Conservation (phyloP, 2,888 invertebrate genomes). For the Toxonevra muliebris region DNA sequence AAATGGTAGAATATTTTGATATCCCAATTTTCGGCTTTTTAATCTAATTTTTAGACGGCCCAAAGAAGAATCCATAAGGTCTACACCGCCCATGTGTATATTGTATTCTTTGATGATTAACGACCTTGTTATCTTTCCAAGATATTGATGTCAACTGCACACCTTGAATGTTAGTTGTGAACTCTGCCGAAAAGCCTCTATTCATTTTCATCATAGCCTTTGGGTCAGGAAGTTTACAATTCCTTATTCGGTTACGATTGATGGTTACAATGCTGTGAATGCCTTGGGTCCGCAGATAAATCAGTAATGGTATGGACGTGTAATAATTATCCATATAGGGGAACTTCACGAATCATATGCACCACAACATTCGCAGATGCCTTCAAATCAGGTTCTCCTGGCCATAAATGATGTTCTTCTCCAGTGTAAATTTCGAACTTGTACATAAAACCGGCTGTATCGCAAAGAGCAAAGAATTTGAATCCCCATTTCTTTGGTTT, state of each 20-base stretch:
- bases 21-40: no score
- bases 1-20: no score
- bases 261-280: slow-evolving; percentile 28
- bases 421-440: no score
- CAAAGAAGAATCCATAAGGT: no score
- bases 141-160: slow-evolving; percentile 29
- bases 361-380: slow-evolving; percentile 31
- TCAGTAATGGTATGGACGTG: slow-evolving; percentile 29
- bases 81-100: no score
- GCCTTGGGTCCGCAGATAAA: slow-evolving; percentile 24
- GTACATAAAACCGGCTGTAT: slow-evolving; percentile 40
- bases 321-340: slow-evolving; percentile 36
- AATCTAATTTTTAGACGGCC: no score
- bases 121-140: no score
- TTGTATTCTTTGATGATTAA: no score
- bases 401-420: slow-evolving; percentile 33
- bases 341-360: slow-evolving; percentile 29
- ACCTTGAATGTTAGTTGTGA: slow-evolving; percentile 30
- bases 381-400: slow-evolving; percentile 35
- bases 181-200: slow-evolving; percentile 35
- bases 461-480: slow-evolving; percentile 42
- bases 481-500: slow-evolving; percentile 46
- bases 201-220: slow-evolving; percentile 29
- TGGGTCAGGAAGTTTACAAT: slow-evolving; percentile 28
- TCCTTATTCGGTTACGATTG: slow-evolving; percentile 25